These are phyloP conservation scores for Pemphigus obesinymphae DNA, from an alignment of 1,140 invertebrate species.

Conservation along the genomic window DNA sequence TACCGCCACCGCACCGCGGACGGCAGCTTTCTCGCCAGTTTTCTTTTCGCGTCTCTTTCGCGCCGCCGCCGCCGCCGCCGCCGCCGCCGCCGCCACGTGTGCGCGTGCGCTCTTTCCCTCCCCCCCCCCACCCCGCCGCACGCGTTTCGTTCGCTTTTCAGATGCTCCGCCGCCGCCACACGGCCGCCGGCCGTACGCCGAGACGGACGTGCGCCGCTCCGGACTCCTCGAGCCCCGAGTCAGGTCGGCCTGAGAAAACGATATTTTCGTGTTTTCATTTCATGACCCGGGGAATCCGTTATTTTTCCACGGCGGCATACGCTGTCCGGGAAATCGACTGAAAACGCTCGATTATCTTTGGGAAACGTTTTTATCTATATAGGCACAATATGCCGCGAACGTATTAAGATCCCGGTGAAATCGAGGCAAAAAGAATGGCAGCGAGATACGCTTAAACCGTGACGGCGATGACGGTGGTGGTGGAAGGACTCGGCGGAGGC, in stretches of 20 bases:
- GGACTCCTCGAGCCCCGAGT: no score
- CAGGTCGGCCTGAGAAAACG: no score
- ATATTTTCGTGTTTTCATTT: no score
- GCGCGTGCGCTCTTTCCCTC: not conserved
- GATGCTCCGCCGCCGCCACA: not conserved
- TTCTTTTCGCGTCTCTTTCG: constrained; percentile 38
- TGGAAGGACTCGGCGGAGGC: not conserved
- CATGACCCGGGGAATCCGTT: no score
- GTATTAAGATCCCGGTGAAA: no score
- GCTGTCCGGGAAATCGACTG: no score
- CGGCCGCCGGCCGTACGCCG: not conserved
- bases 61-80: not conserved
- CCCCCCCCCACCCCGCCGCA: not conserved
- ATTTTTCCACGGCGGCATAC: no score
- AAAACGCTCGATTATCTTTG: no score
- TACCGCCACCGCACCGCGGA: not conserved
- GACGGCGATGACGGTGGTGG: not conserved
- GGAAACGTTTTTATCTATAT: no score
- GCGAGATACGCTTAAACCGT: not conserved
- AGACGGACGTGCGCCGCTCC: no score
- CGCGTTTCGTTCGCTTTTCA: not conserved
- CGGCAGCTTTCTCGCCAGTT: constrained; percentile 39
- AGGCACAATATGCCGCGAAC: no score
- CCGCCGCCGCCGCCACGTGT: not conserved
- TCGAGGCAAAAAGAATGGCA: no score